Evolutionary conservation across 1,140 invertebrate genomes (phyloP), one percentile per base, ranked within the genome.

Genomic region (Hyles vespertilio): DNA sequence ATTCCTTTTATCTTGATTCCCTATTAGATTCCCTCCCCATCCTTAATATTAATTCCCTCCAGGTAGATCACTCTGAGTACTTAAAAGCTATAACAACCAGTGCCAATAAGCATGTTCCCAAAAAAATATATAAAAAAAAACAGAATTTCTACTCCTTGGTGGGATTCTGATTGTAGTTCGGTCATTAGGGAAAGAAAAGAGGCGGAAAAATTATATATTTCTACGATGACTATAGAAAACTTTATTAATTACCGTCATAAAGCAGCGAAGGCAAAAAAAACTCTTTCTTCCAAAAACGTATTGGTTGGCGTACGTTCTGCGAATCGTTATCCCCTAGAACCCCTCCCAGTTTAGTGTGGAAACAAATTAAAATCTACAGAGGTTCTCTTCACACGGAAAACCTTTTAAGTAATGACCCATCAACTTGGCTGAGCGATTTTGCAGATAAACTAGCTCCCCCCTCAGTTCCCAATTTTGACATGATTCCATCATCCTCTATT

Each of bases 391-490:
- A 49, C 12, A 33, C 3, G 8, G 2, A 32, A n/a, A 34, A 59
- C 11, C 54, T 22, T 8, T 3, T 34, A 51, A 51, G 34, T 3
- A 51, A 53, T 43, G 50, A 60, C 8, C 36, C 43, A 0, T 56
- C 34, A 3, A n/a, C 4, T 3, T 69, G 67, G 63, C 5, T 69
- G 6, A 45, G 60, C 3, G 5, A 47, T 9, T 70, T 73, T 44
- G n/a, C 52, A 3, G 40, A 62, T 34, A 73, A 63, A 58, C 34
- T 73, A 34, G 63, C 63, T 40, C 68, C 68, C 4, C 34, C 68
- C 2, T 68, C 11, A 47, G 65, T 63, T 3, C 65, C 71, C 47
- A 5, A 8, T 22, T 9, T 8, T 50, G 45, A 58, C 10, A 40
- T 11, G 5, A 10, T 64, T 22, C 22, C 22, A 1, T 22, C 22